Conservation (phyloP, 2,113 vertebrate species). For the Pterocles burchelli region DNA sequence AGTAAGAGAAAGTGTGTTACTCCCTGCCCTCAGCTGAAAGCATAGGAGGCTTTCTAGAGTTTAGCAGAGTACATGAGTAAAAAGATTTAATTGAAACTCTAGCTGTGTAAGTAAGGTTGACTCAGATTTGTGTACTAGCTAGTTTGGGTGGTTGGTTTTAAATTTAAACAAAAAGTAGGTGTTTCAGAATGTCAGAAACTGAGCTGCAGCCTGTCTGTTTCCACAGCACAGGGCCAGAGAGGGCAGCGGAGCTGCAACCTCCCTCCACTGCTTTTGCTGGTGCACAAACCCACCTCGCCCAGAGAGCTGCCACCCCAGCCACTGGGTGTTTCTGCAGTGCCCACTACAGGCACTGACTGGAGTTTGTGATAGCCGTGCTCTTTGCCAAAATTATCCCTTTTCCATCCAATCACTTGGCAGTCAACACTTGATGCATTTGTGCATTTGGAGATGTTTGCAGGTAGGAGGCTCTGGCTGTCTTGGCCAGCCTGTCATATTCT, state of each 20-base stretch:
- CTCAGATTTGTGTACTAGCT: neutral
- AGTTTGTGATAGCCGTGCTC: neutral
- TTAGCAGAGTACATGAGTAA: neutral
- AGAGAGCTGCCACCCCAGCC: neutral
- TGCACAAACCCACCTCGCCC: accelerated
- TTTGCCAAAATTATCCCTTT: neutral
- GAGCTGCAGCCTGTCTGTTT: neutral
- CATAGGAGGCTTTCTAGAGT: neutral
- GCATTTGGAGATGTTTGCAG: neutral
- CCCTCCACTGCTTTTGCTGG: accelerated
- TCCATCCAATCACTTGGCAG: neutral
- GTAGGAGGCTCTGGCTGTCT: neutral
- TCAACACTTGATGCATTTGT: neutral
- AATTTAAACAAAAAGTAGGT: neutral
- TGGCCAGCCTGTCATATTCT: neutral
- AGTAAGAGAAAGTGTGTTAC: neutral
- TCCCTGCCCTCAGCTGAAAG: neutral
- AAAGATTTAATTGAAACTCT: neutral
- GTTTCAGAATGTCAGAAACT: neutral
- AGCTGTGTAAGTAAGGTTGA: neutral
- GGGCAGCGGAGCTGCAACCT: neutral
- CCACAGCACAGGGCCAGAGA: neutral
- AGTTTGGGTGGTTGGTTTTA: neutral
- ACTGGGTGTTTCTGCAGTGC: neutral
- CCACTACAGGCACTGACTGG: neutral